Base-by-base conservation (phyloP, 2,888 invertebrate species). In the Pelosia muscerda region DNA sequence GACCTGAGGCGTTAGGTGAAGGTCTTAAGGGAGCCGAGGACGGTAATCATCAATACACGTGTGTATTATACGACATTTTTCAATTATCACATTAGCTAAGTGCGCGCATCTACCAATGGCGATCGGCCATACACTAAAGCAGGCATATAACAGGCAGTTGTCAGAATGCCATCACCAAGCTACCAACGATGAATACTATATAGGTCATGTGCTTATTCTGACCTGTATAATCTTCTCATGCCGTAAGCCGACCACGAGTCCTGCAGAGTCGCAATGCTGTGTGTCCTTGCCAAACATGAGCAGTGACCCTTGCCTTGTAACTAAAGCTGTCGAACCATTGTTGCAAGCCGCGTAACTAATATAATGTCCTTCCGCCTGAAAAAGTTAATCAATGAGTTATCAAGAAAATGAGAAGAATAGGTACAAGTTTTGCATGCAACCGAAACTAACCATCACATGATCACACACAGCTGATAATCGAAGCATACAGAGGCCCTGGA, bases 281-380 rank as follows among this genome's bases (percentile, higher is more conserved):
- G 97, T 97, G 90, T 99, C 99, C 89, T 99, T 99, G 57, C 99
- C 99, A 90, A 98, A 99, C 97, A 99, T 98, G 67, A 98, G 96
- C 54, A 99, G 94, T 83, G 97, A 97, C 0, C 99, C 99, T 66
- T 98, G 97, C 83, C 97, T 96, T 1, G 98, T 98, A 0, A 99
- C 97, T 72, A 99, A 96, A 5, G 99, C 99, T 13, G 98, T 98
- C 2, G 98, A 98, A 8, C 99, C 99, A 91, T 98, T 98, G 91
- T 99, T 99, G 86, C 99, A 99, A 0, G 99, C 98, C 0, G 97
- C 97, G 81, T 96, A 96, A 0, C 97, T 95, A 34, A 99, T 96
- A 81, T 96, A 96, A 84, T 98, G 97, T 0, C 98, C 97, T 83
- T 99, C 99, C 38, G 92, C 90, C 95, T 95, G 73, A 26, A 53